These are phyloP conservation scores for Graphium colonna DNA, from an alignment of 2,888 invertebrate genomes.

Conservation along the genomic window DNA sequence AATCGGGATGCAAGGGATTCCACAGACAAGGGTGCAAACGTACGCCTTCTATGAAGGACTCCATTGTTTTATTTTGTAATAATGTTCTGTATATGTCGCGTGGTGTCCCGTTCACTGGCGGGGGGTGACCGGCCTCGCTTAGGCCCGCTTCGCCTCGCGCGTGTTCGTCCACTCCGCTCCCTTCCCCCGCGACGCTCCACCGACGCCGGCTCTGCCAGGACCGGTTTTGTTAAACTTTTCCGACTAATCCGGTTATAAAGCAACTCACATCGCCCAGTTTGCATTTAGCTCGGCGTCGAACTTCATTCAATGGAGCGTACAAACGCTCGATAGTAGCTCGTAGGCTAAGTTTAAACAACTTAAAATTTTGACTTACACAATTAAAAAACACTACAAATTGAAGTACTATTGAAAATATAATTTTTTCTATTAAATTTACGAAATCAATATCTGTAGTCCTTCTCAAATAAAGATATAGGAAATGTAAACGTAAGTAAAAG, in stretches of 20 bases:
- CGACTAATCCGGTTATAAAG: not conserved
- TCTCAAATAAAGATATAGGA: no score
- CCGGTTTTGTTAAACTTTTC: constrained; percentile 27
- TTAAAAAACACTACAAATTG: no score
- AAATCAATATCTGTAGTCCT: no score
- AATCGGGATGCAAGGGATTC: constrained; percentile 66
- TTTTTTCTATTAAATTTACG: no score
- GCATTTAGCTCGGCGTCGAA: no score
- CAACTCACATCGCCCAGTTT: not conserved
- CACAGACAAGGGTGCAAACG: constrained; percentile 62
- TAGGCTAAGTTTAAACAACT: no score
- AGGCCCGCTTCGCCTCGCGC: constrained; percentile 42
- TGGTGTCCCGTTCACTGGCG: constrained; percentile 14
- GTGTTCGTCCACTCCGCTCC: constrained; percentile 37
- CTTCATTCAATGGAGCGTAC: no score
- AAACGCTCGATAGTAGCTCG: no score
- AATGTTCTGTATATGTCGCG: no score
- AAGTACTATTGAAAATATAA: no score
- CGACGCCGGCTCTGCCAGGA: constrained; percentile 33
- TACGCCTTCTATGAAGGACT: constrained; percentile 62
- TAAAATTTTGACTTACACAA: no score
- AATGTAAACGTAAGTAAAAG: no score
- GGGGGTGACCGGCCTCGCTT: constrained; percentile 39
- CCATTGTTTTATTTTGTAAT: constrained; percentile 39
- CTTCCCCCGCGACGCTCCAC: constrained; percentile 32